phyloP scores from a whole-genome alignment of 2,888 invertebrate species.

The Lepidocyrtinus sp. region DNA sequence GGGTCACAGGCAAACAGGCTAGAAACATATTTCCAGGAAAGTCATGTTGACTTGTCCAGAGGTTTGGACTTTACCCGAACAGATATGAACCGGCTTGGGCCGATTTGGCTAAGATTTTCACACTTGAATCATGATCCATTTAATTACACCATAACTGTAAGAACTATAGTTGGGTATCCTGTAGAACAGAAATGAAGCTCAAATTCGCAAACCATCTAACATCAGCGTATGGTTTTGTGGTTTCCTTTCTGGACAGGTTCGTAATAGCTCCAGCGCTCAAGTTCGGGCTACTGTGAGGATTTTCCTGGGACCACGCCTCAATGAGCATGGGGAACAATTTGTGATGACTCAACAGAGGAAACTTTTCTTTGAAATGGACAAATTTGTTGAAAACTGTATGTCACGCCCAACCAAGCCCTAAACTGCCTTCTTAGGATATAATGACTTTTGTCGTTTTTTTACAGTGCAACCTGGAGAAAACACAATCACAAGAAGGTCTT shows the following conservation, averaged over 20 bases:
- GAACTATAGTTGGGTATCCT: background rate
- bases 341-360: slow-evolving; percentile 78
- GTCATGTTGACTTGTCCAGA: slow-evolving; percentile 82
- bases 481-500: slow-evolving; percentile 79
- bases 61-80: slow-evolving; percentile 81
- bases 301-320: slow-evolving; percentile 79
- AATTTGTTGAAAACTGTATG: slow-evolving; percentile 79
- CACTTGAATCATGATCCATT: slow-evolving; percentile 71
- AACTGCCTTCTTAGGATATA: background rate
- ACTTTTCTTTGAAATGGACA: slow-evolving; percentile 83
- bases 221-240: slow-evolving; percentile 6
- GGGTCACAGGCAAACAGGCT: slow-evolving; percentile 72
- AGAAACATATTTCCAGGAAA: slow-evolving; percentile 86
- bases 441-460: slow-evolving; percentile 33
- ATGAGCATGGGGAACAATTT: slow-evolving; percentile 80
- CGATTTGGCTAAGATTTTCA: slow-evolving; percentile 68
- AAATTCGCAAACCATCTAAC: too few relatives aligned
- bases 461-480: slow-evolving; percentile 77
- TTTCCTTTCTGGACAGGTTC: slow-evolving; percentile 64
- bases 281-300: slow-evolving; percentile 80
- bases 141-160: slow-evolving; percentile 70
- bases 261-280: slow-evolving; percentile 72
- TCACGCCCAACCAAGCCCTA: background rate
- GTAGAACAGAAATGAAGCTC: too few relatives aligned
- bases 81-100: slow-evolving; percentile 52